Evolutionary conservation across 2,888 invertebrate genomes (phyloP).

Genomic region (Nymphalis urticae): DNA sequence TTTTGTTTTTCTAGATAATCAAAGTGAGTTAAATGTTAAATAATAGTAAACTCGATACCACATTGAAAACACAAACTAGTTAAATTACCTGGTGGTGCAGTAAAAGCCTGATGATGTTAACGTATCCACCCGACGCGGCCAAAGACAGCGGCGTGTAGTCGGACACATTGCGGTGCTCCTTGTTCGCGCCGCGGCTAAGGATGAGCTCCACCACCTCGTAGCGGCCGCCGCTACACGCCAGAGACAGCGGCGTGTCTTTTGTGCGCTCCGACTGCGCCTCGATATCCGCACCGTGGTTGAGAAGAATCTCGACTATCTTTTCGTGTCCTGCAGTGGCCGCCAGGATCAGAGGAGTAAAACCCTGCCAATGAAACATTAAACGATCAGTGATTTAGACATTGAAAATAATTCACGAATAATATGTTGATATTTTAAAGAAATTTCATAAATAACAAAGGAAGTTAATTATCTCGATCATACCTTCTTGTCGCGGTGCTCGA

Average conservation of each 20-base stretch:
- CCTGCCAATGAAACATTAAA: slow-evolving; percentile 58
- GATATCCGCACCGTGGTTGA: slow-evolving; percentile 97
- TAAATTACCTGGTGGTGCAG: slow-evolving; percentile 88
- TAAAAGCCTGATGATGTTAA: slow-evolving; percentile 97
- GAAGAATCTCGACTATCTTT: slow-evolving; percentile 93
- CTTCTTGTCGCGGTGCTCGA: slow-evolving; percentile 99
- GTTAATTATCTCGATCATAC: slow-evolving; percentile 40
- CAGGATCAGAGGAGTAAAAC: slow-evolving; percentile 97
- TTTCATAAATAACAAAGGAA: not conserved
- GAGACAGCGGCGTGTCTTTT: slow-evolving; percentile 98
- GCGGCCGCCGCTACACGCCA: slow-evolving; percentile 98
- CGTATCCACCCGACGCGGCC: slow-evolving; percentile 99
- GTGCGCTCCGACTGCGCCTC: slow-evolving; percentile 99
- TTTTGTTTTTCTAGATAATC: too few relatives aligned
- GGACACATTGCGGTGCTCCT: slow-evolving; percentile 98
- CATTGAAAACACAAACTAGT: too few relatives aligned
- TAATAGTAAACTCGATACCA: too few relatives aligned
- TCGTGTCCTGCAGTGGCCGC: slow-evolving; percentile 96
- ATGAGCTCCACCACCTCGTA: slow-evolving; percentile 97
- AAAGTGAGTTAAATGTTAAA: too few relatives aligned
- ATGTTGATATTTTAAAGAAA: too few relatives aligned
- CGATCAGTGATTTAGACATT: too few relatives aligned
- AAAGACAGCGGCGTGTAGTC: slow-evolving; percentile 99
- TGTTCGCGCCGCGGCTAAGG: slow-evolving; percentile 94
- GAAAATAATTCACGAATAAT: too few relatives aligned